Base-by-base conservation (phyloP, 1,140 invertebrate genomes). In the Goniozus legneri region DNA sequence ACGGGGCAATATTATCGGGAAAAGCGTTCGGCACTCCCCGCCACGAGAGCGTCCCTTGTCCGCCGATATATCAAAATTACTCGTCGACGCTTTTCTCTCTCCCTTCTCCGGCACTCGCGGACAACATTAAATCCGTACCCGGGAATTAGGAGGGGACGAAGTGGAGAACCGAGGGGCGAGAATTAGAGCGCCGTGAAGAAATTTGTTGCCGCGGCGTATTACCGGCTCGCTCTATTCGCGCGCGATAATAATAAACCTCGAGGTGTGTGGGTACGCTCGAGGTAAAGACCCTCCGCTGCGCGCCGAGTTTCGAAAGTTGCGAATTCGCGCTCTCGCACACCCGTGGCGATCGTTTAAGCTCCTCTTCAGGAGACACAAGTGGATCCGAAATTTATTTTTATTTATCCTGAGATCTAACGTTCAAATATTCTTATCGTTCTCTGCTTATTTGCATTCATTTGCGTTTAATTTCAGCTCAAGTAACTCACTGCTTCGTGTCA, bases 61-160 rank as follows among this genome's bases (percentile, higher is more conserved):
- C 33, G 34, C 27, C 59, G 54, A 65, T 62, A 57, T 60, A 69
- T 69, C 62, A 64, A 67, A 71, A 70, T 69, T 67, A 66, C 67
- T 67, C 59, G 46, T 53, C 49, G 54, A 49, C 40, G 47, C 44
- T 27, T 31, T 24, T 22, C 7, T 27, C 7, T 12, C n/a, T n/a
- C 8, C 14, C 10, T 3, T 13, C 24, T 27, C 24, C 3, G 8
- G 8, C 32, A 33, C 3, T 27, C 32, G 13, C 32, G 49, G 49
- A 50, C 51, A 43, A 49, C 62, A 48, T 59, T 59, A 59, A 61
- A 58, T 56, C 49, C 52, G 41, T 44, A 47, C 40, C 44, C 46
- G 10, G 49, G 21, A 54, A 50, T 58, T 50, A 53, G 37, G 39
- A 8, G 16, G 16, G 24, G n/a, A n/a, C n/a, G n/a, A n/a, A n/a